Conservation (phyloP, 2,888 invertebrate genomes). For the Drosophila stalkeri region DNA sequence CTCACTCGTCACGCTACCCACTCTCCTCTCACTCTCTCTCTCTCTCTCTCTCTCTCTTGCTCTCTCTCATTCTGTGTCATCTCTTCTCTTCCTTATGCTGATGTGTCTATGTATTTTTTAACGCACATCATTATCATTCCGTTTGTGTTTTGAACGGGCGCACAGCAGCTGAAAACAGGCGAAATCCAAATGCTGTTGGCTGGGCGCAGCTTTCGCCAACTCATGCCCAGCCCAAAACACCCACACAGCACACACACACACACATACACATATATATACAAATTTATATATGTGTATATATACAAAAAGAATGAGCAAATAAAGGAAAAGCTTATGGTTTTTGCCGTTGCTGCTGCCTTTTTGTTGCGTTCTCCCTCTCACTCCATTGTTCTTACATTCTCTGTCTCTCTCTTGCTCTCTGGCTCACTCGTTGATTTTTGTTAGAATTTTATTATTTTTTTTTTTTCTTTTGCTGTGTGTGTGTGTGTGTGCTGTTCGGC, state of each 20-base stretch:
- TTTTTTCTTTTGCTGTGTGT: background rate
- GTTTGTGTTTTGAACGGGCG: conserved; percentile 81
- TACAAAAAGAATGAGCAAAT: conserved; percentile 17
- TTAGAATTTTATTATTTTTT: conserved; percentile 29
- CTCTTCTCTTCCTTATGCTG: conserved; percentile 21
- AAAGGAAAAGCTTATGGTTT: conserved; percentile 64
- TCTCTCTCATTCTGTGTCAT: background rate
- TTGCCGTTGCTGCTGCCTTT: conserved; percentile 46
- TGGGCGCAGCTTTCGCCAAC: conserved; percentile 18
- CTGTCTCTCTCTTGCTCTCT: conserved; percentile 10
- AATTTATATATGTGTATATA: background rate
- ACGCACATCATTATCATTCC: conserved; percentile 83
- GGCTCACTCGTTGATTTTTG: conserved; percentile 42
- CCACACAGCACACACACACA: background rate
- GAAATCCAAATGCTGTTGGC: conserved; percentile 12
- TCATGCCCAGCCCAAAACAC: background rate
- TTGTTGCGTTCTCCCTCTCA: conserved; percentile 31
- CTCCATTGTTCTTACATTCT: background rate
- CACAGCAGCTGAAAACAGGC: conserved; percentile 60
- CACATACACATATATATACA: background rate
- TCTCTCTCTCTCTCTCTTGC: background rate
- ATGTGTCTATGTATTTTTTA: conserved; percentile 65
- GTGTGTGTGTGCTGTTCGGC: conserved; percentile 27
- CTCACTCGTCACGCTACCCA: background rate
- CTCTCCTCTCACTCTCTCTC: background rate